Evolutionary conservation across 2,113 vertebrate genomes (phyloP).

Genomic region (Apodemus sylvaticus): DNA sequence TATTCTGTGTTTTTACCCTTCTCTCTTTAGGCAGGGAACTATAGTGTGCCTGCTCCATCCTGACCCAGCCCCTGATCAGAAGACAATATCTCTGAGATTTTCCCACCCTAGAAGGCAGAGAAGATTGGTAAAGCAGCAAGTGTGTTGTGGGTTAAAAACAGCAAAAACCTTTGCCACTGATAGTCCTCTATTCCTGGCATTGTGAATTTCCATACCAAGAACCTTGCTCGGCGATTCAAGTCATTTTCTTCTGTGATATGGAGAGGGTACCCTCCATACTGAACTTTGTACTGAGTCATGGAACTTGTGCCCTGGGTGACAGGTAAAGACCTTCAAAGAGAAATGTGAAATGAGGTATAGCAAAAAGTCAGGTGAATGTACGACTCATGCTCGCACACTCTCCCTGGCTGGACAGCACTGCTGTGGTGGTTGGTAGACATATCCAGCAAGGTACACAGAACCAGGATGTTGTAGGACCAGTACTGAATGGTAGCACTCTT

Average conservation of each 20-base stretch:
- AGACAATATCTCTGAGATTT: neutral
- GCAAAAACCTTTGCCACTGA: neutral
- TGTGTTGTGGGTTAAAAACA: neutral
- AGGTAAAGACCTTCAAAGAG: neutral
- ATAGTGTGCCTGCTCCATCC: neutral
- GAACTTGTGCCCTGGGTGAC: neutral
- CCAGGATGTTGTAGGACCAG: neutral
- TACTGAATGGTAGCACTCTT: neutral
- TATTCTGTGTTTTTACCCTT: neutral
- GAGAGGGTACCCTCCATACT: neutral
- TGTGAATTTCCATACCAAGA: neutral
- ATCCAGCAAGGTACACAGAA: neutral
- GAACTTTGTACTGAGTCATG: neutral
- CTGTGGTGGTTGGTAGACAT: neutral
- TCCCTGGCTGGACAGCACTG: neutral
- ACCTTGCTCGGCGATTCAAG: neutral
- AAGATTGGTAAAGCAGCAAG: neutral
- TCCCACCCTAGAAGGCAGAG: neutral
- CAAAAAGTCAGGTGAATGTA: neutral
- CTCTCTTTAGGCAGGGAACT: neutral
- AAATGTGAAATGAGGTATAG: neutral
- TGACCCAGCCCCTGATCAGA: neutral
- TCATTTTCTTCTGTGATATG: neutral
- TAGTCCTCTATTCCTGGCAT: neutral
- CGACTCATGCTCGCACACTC: rapidly evolving